A percentile compares a stretch with the other conserved stretches of the same genome.
Conservation (phyloP, 1,140 invertebrate genomes). For the Bombus cullumanus region DNA sequence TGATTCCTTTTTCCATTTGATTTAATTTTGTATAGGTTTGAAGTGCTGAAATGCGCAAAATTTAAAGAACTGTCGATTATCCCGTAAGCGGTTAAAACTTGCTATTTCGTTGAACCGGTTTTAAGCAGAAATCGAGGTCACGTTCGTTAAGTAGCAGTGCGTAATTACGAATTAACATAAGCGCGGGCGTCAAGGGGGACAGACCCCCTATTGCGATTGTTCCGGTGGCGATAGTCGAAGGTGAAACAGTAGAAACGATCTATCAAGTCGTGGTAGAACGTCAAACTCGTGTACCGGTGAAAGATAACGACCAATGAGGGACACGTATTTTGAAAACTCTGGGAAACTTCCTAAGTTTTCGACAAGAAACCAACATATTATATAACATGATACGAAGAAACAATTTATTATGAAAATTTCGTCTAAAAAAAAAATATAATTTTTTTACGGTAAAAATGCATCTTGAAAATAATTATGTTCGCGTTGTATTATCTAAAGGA, state of each 20-base stretch:
- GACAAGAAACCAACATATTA: too few species aligned
- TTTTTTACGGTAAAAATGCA: not conserved
- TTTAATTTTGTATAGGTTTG: too few species aligned
- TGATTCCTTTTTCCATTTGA: too few species aligned
- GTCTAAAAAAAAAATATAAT: not conserved
- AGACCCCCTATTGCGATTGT: slow-evolving; percentile 31
- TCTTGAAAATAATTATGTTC: too few species aligned
- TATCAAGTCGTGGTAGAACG: slow-evolving; percentile 13
- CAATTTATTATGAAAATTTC: not conserved
- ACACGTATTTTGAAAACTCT: not conserved
- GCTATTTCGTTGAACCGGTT: not conserved
- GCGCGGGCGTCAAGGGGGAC: slow-evolving; percentile 2
- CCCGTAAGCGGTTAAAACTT: not conserved
- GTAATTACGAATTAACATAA: slow-evolving; percentile 41
- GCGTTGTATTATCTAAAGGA: too few species aligned
- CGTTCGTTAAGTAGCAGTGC: not conserved
- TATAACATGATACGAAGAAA: not conserved
- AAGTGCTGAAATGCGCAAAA: not conserved
- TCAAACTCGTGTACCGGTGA: not conserved
- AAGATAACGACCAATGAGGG: slow-evolving; percentile 15
- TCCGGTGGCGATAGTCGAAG: slow-evolving; percentile 22
- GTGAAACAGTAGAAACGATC: slow-evolving; percentile 12
- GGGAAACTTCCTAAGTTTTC: not conserved
- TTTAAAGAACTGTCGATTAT: not conserved
- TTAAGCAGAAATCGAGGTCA: not conserved